Evolutionary conservation across 2,888 invertebrate species (phyloP), one percentile per base, ranked within the genome.

Genomic region (Drosophila prolongata): DNA sequence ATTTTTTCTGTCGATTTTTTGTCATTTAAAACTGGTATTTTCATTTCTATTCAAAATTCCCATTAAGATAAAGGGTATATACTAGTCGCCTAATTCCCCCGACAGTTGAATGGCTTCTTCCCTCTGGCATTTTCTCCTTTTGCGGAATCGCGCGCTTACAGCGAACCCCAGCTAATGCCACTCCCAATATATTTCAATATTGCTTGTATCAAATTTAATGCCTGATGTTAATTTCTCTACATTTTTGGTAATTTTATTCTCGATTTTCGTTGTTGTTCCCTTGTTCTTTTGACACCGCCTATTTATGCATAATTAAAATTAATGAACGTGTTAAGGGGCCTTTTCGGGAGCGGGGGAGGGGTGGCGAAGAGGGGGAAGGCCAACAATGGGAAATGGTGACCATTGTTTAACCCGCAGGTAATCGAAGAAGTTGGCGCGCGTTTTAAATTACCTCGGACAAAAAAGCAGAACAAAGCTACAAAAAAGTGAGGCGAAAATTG

Each of bases 271-370:
- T 65, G 67, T 49, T 62, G 14, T 6, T 40, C n/a, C 43, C 52
- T 50, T 62, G 40, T 69, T 62, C 62, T 59, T 24, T 42, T 35
- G 37, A 47, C 56, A 55, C 68, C 59, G 78, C 57, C 64, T 52
- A 72, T 81, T 81, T 87, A 72, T 80, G 84, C 84, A 81, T 81
- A 87, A 81, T 87, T 81, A 74, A 87, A 83, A 87, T 81, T 87
- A 81, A 81, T 81, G 81, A 87, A 84, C 87, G 80, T 76, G 69
- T 83, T 80, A 76, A 71, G 61, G 72, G 59, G 27, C 13, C 38
- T 27, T 35, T 9, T 47, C 6, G 10, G 24, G 24, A 8, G 10
- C 24, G 37, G 13, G 13, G n/a, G 11, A 14, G 42, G 37, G 37
- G 30, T 37, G 13, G n/a, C 10, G 13, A 5, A 30, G 3, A 2